Conservation (phyloP, 2,113 vertebrate species). For the Lophochroa leadbeateri region DNA sequence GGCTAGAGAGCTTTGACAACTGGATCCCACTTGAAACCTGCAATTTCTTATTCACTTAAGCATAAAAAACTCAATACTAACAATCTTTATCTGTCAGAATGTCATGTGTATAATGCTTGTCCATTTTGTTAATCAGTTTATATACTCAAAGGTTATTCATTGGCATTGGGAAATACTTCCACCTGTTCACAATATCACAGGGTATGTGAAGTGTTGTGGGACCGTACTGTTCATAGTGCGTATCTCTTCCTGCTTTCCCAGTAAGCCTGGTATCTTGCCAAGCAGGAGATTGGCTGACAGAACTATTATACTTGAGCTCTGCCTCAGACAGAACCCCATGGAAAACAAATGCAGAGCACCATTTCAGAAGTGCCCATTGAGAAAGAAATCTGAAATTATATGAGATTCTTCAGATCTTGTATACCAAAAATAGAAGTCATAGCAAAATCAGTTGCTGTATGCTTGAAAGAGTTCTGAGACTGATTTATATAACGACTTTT, state of each 20-base stretch:
- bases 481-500: not conserved
- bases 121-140: not conserved
- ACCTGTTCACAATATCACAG: not conserved
- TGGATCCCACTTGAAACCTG: not conserved
- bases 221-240: accelerated
- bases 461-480: not conserved
- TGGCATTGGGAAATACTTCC: not conserved
- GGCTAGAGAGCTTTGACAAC: not conserved
- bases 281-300: not conserved
- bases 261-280: not conserved
- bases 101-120: not conserved
- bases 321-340: not conserved
- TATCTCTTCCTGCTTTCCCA: not conserved
- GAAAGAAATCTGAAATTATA: not conserved
- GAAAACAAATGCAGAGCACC: not conserved
- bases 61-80: not conserved
- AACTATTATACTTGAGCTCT: not conserved
- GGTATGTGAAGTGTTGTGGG: not conserved
- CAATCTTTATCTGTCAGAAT: not conserved
- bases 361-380: not conserved
- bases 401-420: not conserved
- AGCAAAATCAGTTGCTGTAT: not conserved
- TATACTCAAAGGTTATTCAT: not conserved
- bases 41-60: not conserved
- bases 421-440: not conserved